These are phyloP conservation scores for Columba livia DNA, from an alignment of 2,113 vertebrate genomes.

Conservation along the genomic window DNA sequence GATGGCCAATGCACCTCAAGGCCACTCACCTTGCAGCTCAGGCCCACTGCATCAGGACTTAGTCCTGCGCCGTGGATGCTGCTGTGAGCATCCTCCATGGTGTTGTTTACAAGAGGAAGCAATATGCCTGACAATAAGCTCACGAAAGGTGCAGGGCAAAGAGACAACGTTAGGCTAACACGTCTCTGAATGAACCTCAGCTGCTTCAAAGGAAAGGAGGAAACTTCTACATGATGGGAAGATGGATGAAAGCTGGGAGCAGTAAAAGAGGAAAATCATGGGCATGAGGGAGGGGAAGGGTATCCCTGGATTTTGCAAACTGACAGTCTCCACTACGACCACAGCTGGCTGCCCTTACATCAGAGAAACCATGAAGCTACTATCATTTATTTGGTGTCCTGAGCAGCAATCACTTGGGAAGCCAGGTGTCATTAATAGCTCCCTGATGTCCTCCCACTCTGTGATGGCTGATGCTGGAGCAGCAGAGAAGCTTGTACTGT, in stretches of 20 bases:
- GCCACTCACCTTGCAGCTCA: neutral
- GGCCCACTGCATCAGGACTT: neutral
- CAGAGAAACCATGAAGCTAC: neutral
- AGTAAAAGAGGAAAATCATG: neutral
- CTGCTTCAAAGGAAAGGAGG: neutral
- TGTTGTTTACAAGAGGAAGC: neutral
- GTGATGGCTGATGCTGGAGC: neutral
- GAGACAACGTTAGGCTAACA: neutral
- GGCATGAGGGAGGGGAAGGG: neutral
- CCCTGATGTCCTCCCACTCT: neutral
- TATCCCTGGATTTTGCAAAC: neutral
- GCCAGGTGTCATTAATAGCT: neutral
- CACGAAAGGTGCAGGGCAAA: neutral
- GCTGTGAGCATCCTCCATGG: neutral
- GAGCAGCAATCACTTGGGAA: neutral
- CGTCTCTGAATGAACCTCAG: neutral
- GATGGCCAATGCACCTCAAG: neutral
- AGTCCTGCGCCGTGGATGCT: neutral
- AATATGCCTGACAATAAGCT: neutral
- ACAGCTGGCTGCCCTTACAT: neutral
- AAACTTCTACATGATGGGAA: neutral
- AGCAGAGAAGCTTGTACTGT: neutral
- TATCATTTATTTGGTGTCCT: neutral
- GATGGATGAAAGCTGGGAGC: neutral
- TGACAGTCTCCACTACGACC: neutral